Conservation (phyloP, 2,888 invertebrate genomes). For the Philopedon plagiatum region DNA sequence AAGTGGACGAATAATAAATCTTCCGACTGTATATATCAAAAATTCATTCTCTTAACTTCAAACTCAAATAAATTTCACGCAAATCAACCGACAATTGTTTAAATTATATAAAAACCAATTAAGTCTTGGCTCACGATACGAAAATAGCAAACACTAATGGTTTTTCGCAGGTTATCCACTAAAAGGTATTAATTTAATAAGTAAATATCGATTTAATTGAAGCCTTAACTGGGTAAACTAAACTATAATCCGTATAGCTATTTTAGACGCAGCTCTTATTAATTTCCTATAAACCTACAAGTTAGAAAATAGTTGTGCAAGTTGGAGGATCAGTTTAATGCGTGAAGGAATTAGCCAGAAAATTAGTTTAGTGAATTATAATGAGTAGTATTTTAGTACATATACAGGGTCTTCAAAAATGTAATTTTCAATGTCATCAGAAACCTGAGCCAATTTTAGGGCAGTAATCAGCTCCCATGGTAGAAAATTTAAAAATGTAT, state of each 20-base stretch:
- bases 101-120: conserved; percentile 3
- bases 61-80: too few relatives aligned
- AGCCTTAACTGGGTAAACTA: not conserved
- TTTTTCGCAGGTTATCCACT: not conserved
- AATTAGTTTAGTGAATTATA: not conserved
- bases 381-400: too few relatives aligned
- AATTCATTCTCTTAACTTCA: too few relatives aligned
- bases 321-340: not conserved
- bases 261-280: not conserved
- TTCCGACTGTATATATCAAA: too few relatives aligned
- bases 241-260: not conserved
- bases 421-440: too few relatives aligned
- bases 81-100: too few relatives aligned
- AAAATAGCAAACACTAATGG: not conserved
- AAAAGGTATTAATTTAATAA: not conserved
- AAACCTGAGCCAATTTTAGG: too few relatives aligned
- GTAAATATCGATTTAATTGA: conserved; percentile 13
- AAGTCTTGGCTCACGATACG: not conserved
- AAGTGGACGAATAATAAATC: too few relatives aligned
- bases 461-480: too few relatives aligned
- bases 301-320: not conserved
- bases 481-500: too few relatives aligned
- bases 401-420: too few relatives aligned
- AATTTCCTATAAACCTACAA: not conserved
- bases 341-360: not conserved